These are phyloP conservation scores for Malurus melanocephalus DNA, from an alignment of 2,113 vertebrate species.

Conservation along the genomic window DNA sequence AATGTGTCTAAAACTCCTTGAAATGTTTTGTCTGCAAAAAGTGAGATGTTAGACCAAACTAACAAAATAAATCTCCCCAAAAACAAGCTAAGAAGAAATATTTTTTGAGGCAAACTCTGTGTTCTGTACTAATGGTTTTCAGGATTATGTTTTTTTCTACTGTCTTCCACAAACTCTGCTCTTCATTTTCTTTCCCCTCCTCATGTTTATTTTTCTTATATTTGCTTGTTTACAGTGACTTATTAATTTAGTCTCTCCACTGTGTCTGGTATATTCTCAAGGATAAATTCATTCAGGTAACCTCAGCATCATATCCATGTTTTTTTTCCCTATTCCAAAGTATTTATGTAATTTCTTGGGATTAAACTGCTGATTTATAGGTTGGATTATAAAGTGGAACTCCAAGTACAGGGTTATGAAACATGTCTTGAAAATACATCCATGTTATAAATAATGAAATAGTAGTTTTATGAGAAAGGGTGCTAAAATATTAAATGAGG, in stretches of 20 bases:
- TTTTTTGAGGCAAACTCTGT: background rate
- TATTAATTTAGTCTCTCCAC: background rate
- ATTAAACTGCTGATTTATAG: background rate
- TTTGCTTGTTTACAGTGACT: background rate
- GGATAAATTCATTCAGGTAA: background rate
- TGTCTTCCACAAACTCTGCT: background rate
- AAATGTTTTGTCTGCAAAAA: background rate
- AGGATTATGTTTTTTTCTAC: background rate
- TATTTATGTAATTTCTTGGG: background rate
- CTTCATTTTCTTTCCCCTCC: accelerated
- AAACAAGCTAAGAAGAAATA: background rate
- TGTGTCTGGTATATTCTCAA: background rate
- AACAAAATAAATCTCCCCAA: background rate
- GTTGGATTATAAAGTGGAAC: background rate
- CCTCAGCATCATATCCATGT: background rate
- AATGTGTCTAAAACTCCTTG: background rate
- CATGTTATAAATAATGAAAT: constrained; percentile 46
- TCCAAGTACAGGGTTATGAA: constrained; percentile 15
- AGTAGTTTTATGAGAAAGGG: background rate
- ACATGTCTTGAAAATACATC: constrained; percentile 21
- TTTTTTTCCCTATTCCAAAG: background rate
- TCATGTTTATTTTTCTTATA: background rate
- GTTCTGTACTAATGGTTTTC: background rate
- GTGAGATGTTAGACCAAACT: background rate
- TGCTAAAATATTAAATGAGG: constrained; percentile 52